A percentile compares a stretch with the other conserved stretches of the same genome.
These are phyloP conservation scores for Scylla paramamosain DNA, from an alignment of 1,140 invertebrate genomes.

Conservation along the genomic window DNA sequence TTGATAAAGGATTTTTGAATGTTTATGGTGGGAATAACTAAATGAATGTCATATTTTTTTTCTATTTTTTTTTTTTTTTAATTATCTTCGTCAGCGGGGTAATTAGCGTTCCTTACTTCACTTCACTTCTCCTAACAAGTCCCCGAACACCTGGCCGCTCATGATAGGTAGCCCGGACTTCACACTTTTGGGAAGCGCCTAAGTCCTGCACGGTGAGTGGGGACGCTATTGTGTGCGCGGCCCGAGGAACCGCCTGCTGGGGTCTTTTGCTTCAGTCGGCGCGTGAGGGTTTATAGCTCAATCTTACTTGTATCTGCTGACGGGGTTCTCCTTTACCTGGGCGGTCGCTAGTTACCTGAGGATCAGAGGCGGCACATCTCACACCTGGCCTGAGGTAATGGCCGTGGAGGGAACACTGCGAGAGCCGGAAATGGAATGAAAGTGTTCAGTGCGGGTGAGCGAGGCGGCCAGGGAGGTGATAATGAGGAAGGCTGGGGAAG, in stretches of 20 bases:
- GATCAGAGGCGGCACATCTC: slow-evolving; percentile 72
- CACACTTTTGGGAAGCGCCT: not conserved
- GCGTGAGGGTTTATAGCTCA: slow-evolving; percentile 56
- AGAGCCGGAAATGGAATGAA: slow-evolving; percentile 65
- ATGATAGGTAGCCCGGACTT: not conserved
- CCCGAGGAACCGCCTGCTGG: slow-evolving; percentile 48
- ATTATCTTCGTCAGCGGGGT: not conserved
- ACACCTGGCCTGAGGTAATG: slow-evolving; percentile 70
- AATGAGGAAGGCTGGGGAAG: not conserved
- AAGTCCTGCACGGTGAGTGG: not conserved
- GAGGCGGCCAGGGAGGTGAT: not conserved
- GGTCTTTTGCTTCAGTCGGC: not conserved
- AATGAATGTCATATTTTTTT: not conserved
- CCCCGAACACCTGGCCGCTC: not conserved
- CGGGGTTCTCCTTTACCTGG: not conserved
- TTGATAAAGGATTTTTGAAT: not conserved
- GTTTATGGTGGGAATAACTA: not conserved
- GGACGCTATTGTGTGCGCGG: not conserved
- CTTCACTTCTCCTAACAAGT: not conserved
- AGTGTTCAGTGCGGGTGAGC: slow-evolving; percentile 3
- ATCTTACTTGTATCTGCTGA: not conserved
- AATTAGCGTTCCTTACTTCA: not conserved
- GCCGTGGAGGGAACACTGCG: slow-evolving; percentile 54
- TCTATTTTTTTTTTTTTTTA: not conserved
- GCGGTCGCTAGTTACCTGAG: slow-evolving; percentile 46